A percentile compares a stretch with the other conserved stretches of the same genome.
These are phyloP conservation scores for Micropoecilia bifurca DNA, from an alignment of 2,797 vertebrate genomes.

Conservation along the genomic window DNA sequence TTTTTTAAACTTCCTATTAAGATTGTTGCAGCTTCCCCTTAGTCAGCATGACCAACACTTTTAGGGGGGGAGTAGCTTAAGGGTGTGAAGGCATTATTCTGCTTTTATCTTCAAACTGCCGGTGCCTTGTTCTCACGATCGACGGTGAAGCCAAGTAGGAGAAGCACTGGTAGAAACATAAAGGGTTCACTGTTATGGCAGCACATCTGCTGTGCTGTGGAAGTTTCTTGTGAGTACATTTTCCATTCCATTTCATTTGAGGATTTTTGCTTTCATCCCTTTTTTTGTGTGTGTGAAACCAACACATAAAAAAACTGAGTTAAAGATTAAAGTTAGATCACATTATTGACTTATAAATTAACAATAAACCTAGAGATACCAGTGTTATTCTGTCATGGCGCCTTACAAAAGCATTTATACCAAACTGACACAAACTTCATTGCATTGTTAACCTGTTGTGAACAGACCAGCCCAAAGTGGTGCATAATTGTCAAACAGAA, in stretches of 20 bases:
- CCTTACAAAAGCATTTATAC: background rate
- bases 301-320: background rate
- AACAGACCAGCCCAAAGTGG: background rate
- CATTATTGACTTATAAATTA: background rate
- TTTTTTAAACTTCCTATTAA: conserved; percentile 17
- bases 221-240: conserved; percentile 54
- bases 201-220: conserved; percentile 50
- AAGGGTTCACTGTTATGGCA: conserved; percentile 37
- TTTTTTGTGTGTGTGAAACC: background rate
- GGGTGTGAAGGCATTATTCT: conserved; percentile 29
- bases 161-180: conserved; percentile 22
- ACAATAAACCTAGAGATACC: background rate
- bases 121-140: conserved; percentile 64
- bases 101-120: conserved; percentile 43
- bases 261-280: background rate
- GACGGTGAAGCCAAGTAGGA: conserved; percentile 42
- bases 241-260: conserved; percentile 6
- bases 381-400: background rate
- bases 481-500: background rate
- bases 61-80: conserved; percentile 18
- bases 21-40: conserved; percentile 19
- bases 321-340: background rate
- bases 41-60: conserved; percentile 62
- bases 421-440: background rate
- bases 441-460: background rate